Evolutionary conservation across 1,140 invertebrate species (phyloP), one percentile per base, ranked within the genome.

Genomic region (Maniola jurtina): DNA sequence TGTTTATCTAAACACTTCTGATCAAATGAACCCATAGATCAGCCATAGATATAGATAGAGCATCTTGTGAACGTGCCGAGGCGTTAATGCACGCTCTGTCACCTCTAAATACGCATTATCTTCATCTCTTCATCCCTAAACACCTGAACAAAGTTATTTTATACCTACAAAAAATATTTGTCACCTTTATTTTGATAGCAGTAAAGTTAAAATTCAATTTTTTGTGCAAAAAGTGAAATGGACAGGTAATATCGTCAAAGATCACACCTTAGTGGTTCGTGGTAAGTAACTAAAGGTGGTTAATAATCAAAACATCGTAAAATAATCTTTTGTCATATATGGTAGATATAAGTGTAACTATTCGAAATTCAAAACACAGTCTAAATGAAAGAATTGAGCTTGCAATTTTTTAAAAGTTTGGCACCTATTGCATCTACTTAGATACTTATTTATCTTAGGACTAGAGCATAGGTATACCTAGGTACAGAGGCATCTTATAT

Each of bases 271-370:
- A 25, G 25, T 25, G 25, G 25, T 77, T 79, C 65, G 66, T 62
- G 70, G 73, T 75, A 73, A 72, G 61, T 35, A 67, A n/a, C n/a
- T n/a, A n/a, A 68, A 75, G 76, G 77, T 83, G 73, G 70, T 35
- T 13, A 72, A 71, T 67, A 79, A 83, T 80, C 80, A 81, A 81
- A 83, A 83, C 73, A 81, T 79, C 77, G 76, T 80, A 69, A 81
- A 79, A 61, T 83, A 78, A 83, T 68, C 55, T 11, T 13, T 45
- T 45, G 42, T 42, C 10, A 42, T 42, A 9, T 42, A 42, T 42
- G n/a, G n/a, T n/a, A n/a, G n/a, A n/a, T n/a, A n/a, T n/a, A 4
- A 25, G 25, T 1, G 25, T 25, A 4, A 25, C 25, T 2, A 1
- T 25, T 25, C 25, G 25, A 25, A 25, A 25, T 25, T 1, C 4